Base-by-base conservation (phyloP, 2,888 invertebrate genomes). In the Shargacucullia verbasci region DNA sequence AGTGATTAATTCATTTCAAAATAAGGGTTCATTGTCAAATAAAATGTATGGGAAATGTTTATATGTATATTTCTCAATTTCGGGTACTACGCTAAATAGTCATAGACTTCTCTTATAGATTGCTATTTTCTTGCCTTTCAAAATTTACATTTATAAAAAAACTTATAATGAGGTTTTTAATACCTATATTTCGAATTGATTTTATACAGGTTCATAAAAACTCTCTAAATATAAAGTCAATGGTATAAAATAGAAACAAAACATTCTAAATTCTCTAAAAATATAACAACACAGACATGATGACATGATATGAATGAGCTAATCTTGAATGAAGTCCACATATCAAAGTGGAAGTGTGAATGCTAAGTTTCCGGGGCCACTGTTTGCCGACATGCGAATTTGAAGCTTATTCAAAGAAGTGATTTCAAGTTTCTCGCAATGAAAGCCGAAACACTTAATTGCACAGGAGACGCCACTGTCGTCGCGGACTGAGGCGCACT, bases 391-490 rank as follows among this genome's bases (percentile, higher is more conserved):
- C 68, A 71, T 70, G 66, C 58, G 61, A 80, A 81, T 80, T 75
- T 69, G 73, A 81, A 80, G 70, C 76, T 71, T 76, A 82, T 80
- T 84, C 81, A 81, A 80, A 79, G 74, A 83, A 84, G 77, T 80
- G 78, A 81, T 84, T 83, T 83, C 76, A 84, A 86, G 84, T 85
- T 86, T 81, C 81, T 79, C 78, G 74, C 78, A 83, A 83, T 87
- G 84, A 85, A 86, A 88, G 79, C 80, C 79, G 82, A 88, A 88
- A 86, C 83, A 87, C 81, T 84, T 86, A 87, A 89, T 88, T 88
- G 84, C 86, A 85, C 79, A 76, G 78, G 71, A 81, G 78, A 77
- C 74, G 68, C 77, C 73, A 54, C 59, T 76, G 63, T 67, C 70
- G 71, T 66, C 69, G 68, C 73, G 75, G 79, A 76, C 79, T 73